Percentiles rank a stretch among this genome's conserved stretches.
phyloP scores from a whole-genome alignment of 2,113 vertebrate species.

The Oreotrochilus melanogaster region DNA sequence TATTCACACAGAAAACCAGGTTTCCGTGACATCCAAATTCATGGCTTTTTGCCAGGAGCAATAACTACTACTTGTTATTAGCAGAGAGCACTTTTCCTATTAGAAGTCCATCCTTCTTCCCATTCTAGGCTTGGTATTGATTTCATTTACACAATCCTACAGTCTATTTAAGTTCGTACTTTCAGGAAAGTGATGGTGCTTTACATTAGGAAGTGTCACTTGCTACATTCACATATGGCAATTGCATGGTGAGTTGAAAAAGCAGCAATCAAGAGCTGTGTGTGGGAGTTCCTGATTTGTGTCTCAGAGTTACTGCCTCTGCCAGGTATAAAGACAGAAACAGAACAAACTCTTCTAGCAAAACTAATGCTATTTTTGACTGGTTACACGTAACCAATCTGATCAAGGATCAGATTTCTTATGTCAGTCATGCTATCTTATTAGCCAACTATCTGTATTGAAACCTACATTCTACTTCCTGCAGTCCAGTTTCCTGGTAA shows the following conservation, averaged over 20 bases:
- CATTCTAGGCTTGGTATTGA: not conserved
- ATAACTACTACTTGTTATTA: not conserved
- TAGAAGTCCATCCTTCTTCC: not conserved
- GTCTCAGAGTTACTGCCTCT: constrained; percentile 40
- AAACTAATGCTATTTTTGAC: constrained; percentile 21
- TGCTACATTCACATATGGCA: constrained; percentile 59
- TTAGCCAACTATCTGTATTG: not conserved
- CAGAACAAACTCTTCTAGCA: constrained; percentile 45
- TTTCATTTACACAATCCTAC: not conserved
- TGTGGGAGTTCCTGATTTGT: constrained; percentile 36
- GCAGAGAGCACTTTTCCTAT: not conserved
- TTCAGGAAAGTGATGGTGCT: constrained; percentile 14
- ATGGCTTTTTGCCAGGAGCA: not conserved
- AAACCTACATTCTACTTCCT: not conserved
- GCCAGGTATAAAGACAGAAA: constrained; percentile 49
- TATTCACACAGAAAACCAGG: not conserved
- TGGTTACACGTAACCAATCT: not conserved
- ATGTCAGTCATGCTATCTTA: not conserved
- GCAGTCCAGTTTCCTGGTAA: not conserved
- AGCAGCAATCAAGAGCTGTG: constrained; percentile 33
- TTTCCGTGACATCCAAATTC: not conserved
- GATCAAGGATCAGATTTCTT: not conserved
- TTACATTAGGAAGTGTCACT: constrained; percentile 39
- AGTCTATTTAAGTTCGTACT: constrained; percentile 4
- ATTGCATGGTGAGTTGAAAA: constrained; percentile 51